Percentiles rank a stretch among this genome's conserved stretches.
Conservation (phyloP, 2,113 vertebrate species). For the Gymnocephalus cernua region DNA sequence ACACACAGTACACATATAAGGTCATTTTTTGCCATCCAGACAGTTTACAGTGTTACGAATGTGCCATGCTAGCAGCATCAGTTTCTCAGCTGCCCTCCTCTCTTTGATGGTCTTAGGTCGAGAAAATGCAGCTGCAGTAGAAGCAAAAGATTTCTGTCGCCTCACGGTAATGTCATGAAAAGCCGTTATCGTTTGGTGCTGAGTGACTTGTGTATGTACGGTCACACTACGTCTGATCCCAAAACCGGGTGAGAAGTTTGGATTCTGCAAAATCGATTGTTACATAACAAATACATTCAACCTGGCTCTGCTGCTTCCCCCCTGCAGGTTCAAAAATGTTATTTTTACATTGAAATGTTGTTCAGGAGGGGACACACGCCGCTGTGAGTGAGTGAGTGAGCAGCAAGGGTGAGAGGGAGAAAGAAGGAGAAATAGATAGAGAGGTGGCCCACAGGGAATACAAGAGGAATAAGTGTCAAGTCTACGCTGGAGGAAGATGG, state of each 20-base stretch:
- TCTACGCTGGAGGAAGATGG: conserved; percentile 66
- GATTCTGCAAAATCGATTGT: conserved; percentile 23
- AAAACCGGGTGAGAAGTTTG: conserved; percentile 8
- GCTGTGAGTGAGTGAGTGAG: conserved; percentile 26
- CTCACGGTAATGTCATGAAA: conserved; percentile 23
- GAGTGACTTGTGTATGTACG: not conserved
- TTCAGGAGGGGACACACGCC: conserved; percentile 32
- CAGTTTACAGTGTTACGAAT: conserved; percentile 56
- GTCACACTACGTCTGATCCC: not conserved
- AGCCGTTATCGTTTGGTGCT: not conserved
- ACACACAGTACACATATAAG: conserved; percentile 20
- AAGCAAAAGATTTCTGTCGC: conserved; percentile 14
- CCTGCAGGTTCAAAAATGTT: conserved; percentile 17
- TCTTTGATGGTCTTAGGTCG: conserved; percentile 48
- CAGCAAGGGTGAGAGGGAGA: conserved; percentile 49
- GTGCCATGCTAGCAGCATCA: conserved; percentile 45
- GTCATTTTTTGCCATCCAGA: conserved; percentile 51
- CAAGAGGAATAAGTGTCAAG: conserved; percentile 59
- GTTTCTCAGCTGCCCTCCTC: conserved; percentile 34
- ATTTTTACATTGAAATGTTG: conserved; percentile 39
- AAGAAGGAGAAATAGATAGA: conserved; percentile 42
- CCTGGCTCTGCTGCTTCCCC: conserved; percentile 2
- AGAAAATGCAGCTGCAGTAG: conserved; percentile 37
- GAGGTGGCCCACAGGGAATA: conserved; percentile 53
- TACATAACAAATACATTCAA: conserved; percentile 23